phyloP scores from a whole-genome alignment of 2,113 vertebrate genomes.

The Petrocephalus microphthalmus region DNA sequence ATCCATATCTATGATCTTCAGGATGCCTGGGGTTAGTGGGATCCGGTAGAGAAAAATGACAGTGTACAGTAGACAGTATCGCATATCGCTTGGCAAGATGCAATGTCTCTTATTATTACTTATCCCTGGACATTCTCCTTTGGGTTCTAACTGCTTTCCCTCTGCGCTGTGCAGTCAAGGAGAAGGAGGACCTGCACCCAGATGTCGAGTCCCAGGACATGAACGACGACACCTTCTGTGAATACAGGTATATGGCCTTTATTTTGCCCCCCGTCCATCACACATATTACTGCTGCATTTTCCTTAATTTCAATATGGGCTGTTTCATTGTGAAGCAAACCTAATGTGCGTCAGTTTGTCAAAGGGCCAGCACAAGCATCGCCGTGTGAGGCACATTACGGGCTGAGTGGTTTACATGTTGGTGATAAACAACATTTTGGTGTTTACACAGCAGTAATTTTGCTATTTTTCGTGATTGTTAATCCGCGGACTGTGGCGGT shows the following conservation, averaged over 20 bases:
- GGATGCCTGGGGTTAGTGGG: not conserved
- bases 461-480: constrained; percentile 32
- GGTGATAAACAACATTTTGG: constrained; percentile 52
- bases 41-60: not conserved
- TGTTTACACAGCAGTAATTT: constrained; percentile 46
- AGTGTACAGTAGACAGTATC: no score
- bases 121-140: not conserved
- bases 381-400: constrained; percentile 44
- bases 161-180: constrained; percentile 72
- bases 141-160: not conserved
- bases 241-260: constrained; percentile 81
- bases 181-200: constrained; percentile 93
- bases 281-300: constrained; percentile 30
- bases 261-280: not conserved
- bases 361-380: constrained; percentile 41
- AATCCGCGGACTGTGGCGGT: constrained; percentile 36
- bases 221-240: constrained; percentile 94
- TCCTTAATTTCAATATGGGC: constrained; percentile 34
- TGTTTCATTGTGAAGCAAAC: constrained; percentile 51
- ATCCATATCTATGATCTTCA: not conserved
- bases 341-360: constrained; percentile 40
- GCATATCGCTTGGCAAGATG: not conserved
- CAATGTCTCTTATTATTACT: not conserved
- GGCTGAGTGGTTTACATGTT: constrained; percentile 52
- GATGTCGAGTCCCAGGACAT: constrained; percentile 87